phyloP scores from a whole-genome alignment of 2,888 invertebrate species.

The Drosophila ochracea region DNA sequence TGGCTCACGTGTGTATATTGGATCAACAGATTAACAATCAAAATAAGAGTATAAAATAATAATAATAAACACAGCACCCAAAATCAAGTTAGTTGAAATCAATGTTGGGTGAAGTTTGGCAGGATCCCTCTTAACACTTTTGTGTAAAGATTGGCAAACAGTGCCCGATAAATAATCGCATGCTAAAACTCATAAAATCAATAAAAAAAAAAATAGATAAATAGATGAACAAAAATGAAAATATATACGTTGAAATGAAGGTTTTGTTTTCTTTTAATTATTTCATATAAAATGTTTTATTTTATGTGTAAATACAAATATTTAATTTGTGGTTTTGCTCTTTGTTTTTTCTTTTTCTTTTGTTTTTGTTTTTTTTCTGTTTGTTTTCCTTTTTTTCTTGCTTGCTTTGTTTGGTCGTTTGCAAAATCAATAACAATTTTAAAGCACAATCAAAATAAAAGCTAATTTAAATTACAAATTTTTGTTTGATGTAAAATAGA shows the following conservation, averaged over 20 bases:
- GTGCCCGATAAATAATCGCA: conserved; percentile 7
- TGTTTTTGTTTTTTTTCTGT: conserved; percentile 29
- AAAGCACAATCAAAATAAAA: conserved; percentile 59
- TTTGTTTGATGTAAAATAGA: conserved; percentile 20
- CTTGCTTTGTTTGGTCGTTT: conserved; percentile 36
- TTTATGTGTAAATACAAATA: conserved; percentile 73
- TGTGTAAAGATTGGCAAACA: conserved; percentile 35
- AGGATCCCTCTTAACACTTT: background rate
- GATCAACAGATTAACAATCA: background rate
- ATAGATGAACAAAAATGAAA: background rate
- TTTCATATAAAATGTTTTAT: conserved; percentile 71
- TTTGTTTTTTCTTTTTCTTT: conserved; percentile 13
- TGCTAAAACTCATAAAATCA: background rate
- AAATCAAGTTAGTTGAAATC: background rate
- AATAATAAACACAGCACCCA: background rate
- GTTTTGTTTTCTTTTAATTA: conserved; percentile 40
- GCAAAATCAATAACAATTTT: conserved; percentile 73
- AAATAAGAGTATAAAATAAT: background rate
- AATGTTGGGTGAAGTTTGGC: conserved; percentile 1
- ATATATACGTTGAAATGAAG: conserved; percentile 22
- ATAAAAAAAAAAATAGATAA: background rate
- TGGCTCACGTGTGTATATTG: conserved; percentile 36
- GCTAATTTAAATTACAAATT: conserved; percentile 45
- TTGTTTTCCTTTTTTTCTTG: conserved; percentile 15
- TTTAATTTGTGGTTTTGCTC: conserved; percentile 60